Evolutionary conservation across 2,888 invertebrate genomes (phyloP), one percentile per base, ranked within the genome.

Genomic region (Lasius platythorax): DNA sequence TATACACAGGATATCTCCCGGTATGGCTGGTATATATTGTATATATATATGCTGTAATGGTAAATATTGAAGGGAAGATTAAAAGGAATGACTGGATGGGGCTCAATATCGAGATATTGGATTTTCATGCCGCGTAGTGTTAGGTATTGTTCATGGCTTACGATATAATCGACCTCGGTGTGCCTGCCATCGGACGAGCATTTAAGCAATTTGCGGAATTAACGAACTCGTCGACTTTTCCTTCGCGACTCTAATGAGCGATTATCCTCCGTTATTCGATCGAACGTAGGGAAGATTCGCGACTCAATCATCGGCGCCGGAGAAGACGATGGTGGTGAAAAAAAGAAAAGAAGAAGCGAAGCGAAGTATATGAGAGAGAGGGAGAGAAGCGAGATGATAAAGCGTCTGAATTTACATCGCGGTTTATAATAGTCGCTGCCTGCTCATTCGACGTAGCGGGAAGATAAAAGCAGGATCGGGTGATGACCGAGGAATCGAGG

Each of bases 401-500:
- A 67, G 40, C 30, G 15, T 28, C 12, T 33, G 30, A 33, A n/a
- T 53, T 46, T 83, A 28, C 37, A 37, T 50, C 50, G 67, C 28
- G 28, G 18, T 58, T 67, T 67, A 58, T 75, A 46, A 53, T 33
- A 75, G 75, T 63, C 43, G 61, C 33, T 18, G 33, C n/a, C 40
- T 33, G 56, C 30, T 78, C 30, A 23, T 46, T 70, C 58, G 46
- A 61, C 11, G 3, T 30, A 56, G 33, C 68, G 66, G 66, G 61
- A 37, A 76, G 64, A 63, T 53, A 85, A 87, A 87, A 84, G 63
- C 85, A 82, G 70, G 81, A 73, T 82, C 46, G 64, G 28, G 66
- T 56, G 50, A n/a, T 53, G n/a, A n/a, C 30, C 11, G 37, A 63
- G 23, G 50, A 63, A 84, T 67, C 23, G 58, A 58, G 50, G 40